phyloP scores from a whole-genome alignment of 2,113 vertebrate genomes.

The Rhipidura dahli region DNA sequence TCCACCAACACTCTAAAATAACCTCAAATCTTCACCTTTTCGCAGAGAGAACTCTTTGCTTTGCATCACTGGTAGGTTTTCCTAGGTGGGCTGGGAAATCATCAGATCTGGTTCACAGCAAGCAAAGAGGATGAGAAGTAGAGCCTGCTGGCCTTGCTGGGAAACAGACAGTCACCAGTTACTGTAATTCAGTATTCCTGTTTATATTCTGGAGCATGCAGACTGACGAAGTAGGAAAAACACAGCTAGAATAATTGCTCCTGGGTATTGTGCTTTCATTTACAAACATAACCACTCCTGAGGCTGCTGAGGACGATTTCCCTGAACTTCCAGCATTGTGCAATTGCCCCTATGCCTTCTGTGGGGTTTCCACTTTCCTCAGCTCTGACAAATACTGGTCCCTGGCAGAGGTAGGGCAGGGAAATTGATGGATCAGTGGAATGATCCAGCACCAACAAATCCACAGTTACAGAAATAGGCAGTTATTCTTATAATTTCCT shows the following conservation, averaged over 20 bases:
- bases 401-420: neutral
- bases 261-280: conserved; percentile 1
- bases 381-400: neutral
- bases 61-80: neutral
- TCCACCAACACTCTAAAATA: neutral
- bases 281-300: neutral
- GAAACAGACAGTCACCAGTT: neutral
- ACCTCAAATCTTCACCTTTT: neutral
- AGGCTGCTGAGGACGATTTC: neutral
- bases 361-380: neutral
- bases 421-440: conserved; percentile 1
- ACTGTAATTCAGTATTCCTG: neutral
- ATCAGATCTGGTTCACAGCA: neutral
- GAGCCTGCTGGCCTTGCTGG: neutral
- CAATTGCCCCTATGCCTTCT: neutral
- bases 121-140: neutral
- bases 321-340: neutral
- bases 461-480: conserved; percentile 27
- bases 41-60: neutral
- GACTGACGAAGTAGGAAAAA: neutral
- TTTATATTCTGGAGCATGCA: neutral
- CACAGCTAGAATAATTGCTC: conserved; percentile 10
- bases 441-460: neutral
- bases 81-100: neutral
- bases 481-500: conserved; percentile 48